phyloP scores from a whole-genome alignment of 2,888 invertebrate genomes.

The Cheilosia urbana region DNA sequence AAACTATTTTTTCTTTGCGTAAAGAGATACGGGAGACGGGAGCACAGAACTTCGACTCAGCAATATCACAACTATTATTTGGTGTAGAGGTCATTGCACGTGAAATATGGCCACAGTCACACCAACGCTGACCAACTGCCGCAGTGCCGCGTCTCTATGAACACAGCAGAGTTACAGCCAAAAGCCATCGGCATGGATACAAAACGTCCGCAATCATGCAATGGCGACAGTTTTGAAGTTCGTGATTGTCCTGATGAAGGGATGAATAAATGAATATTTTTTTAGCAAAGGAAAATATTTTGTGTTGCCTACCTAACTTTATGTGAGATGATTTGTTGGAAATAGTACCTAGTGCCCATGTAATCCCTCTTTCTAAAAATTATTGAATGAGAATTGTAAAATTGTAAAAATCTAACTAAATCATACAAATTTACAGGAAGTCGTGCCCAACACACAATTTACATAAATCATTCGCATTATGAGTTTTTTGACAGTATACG shows the following conservation, averaged over 20 bases:
- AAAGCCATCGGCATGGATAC: background rate
- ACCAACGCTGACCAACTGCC: background rate
- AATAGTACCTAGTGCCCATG: background rate
- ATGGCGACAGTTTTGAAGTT: background rate
- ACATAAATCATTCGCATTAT: background rate
- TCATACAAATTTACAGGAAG: background rate
- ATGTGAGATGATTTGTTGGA: slow-evolving; percentile 12
- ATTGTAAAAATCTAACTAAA: slow-evolving; percentile 12
- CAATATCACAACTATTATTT: background rate
- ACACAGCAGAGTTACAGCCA: background rate
- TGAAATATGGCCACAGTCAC: background rate
- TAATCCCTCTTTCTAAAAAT: slow-evolving; percentile 1
- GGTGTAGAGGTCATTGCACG: background rate
- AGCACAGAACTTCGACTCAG: background rate
- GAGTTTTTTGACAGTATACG: background rate
- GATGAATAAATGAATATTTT: background rate
- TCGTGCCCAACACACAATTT: background rate
- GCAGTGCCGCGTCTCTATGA: background rate
- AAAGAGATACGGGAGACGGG: no score
- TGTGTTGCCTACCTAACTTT: slow-evolving; percentile 5
- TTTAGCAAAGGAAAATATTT: background rate
- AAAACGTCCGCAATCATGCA: background rate
- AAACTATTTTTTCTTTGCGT: background rate
- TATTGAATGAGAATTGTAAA: background rate
- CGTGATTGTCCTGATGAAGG: background rate